Conservation (phyloP, 1,140 invertebrate genomes). For the Cyphomyrmex costatus region DNA sequence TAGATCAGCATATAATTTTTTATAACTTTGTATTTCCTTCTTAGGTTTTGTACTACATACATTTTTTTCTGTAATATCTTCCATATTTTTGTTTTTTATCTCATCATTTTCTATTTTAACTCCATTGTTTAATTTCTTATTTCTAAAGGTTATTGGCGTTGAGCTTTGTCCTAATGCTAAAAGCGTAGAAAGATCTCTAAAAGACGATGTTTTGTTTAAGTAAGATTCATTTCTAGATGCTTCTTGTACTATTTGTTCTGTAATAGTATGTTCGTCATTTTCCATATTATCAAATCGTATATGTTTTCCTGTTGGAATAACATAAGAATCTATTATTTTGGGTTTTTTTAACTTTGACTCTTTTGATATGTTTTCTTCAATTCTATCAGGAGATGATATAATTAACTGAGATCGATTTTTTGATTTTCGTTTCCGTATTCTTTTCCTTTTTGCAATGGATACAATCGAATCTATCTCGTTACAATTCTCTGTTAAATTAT, state of each 20-base stretch:
- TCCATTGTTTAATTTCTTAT: conserved; percentile 57
- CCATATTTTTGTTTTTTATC: not conserved
- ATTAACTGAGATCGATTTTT: conserved; percentile 4
- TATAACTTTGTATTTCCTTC: conserved; percentile 8
- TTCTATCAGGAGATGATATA: not conserved
- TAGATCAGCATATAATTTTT: conserved; percentile 40
- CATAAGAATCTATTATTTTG: conserved; percentile 69
- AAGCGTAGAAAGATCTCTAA: conserved; percentile 68
- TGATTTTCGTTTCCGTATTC: conserved; percentile 67
- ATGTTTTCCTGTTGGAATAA: conserved; percentile 74
- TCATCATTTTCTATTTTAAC: conserved; percentile 23
- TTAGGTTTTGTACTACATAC: not conserved
- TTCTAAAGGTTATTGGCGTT: conserved; percentile 75
- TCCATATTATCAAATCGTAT: conserved; percentile 74
- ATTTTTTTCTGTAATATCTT: not conserved
- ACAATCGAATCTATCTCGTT: conserved; percentile 11
- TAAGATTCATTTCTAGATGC: conserved; percentile 30
- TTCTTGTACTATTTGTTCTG: conserved; percentile 43
- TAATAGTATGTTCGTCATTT: conserved; percentile 23
- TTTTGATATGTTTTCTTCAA: conserved; percentile 7
- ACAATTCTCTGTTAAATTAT: conserved; percentile 58
- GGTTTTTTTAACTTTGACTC: conserved; percentile 75
- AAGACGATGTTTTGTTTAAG: not conserved
- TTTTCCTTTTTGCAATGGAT: conserved; percentile 69
- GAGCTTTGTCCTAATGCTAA: conserved; percentile 75